Evolutionary conservation across 2,888 invertebrate genomes (phyloP).

Genomic region (Parnassius orleans): DNA sequence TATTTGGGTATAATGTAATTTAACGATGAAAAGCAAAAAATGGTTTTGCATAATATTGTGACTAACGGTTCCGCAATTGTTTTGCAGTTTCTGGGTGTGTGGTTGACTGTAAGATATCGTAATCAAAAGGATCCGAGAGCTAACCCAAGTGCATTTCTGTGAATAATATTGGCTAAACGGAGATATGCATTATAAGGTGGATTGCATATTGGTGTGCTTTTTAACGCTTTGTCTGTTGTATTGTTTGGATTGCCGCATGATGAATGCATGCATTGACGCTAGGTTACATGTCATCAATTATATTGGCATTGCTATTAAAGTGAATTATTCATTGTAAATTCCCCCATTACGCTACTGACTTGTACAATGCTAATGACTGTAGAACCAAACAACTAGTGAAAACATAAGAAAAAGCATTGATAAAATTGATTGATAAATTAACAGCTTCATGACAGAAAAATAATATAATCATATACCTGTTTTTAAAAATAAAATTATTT

Average conservation of each 20-base stretch:
- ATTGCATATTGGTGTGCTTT: slow-evolving; percentile 43
- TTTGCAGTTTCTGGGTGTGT: slow-evolving; percentile 96
- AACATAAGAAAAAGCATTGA: no score
- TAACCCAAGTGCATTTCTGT: slow-evolving; percentile 98
- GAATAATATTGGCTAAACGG: slow-evolving; percentile 79
- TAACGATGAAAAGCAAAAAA: neutral
- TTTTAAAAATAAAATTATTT: no score
- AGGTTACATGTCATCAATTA: slow-evolving; percentile 3
- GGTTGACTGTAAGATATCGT: slow-evolving; percentile 97
- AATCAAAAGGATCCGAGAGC: slow-evolving; percentile 99
- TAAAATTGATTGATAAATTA: no score
- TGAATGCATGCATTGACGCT: slow-evolving; percentile 27
- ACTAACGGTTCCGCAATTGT: slow-evolving; percentile 64
- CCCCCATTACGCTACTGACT: no score
- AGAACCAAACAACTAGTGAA: no score
- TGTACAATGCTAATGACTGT: no score
- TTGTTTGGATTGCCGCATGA: slow-evolving; percentile 10
- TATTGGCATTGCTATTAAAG: no score
- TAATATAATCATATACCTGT: no score
- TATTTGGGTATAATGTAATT: neutral
- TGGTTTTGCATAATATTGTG: slow-evolving; percentile 47
- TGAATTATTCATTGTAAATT: no score
- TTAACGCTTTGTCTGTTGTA: slow-evolving; percentile 40
- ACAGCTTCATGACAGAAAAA: no score
- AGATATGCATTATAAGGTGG: slow-evolving; percentile 70